A percentile compares a stretch with the other conserved stretches of the same genome.
phyloP scores from a whole-genome alignment of 2,888 invertebrate genomes.

The Harmothoe impar region DNA sequence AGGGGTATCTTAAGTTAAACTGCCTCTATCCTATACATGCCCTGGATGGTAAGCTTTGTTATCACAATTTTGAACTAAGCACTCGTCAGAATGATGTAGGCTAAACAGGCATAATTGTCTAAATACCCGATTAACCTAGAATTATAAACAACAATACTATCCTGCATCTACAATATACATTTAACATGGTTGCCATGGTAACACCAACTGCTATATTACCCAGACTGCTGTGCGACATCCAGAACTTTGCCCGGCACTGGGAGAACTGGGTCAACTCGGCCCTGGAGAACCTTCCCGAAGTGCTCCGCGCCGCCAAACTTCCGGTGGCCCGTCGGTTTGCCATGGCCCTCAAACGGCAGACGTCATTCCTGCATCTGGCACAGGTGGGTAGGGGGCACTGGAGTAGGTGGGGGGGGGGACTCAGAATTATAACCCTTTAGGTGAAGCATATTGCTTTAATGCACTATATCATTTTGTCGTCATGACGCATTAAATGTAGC shows the following conservation, averaged over 20 bases:
- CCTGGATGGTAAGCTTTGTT: too few relatives aligned
- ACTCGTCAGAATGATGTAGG: too few relatives aligned
- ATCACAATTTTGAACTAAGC: too few relatives aligned
- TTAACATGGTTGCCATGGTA: not conserved
- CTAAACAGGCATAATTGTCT: too few relatives aligned
- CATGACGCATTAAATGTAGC: too few relatives aligned
- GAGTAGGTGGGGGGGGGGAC: not conserved
- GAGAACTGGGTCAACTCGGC: conserved; percentile 82
- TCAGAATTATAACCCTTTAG: too few relatives aligned
- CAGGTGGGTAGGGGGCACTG: conserved; percentile 76
- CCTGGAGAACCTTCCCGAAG: conserved; percentile 81
- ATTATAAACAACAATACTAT: not conserved
- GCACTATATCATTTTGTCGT: too few relatives aligned
- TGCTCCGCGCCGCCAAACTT: conserved; percentile 78
- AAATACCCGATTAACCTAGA: too few relatives aligned
- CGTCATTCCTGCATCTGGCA: conserved; percentile 83
- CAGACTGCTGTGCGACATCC: conserved; percentile 82
- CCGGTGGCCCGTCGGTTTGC: conserved; percentile 81
- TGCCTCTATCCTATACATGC: too few relatives aligned
- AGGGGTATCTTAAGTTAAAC: too few relatives aligned
- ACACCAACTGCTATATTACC: conserved; percentile 30
- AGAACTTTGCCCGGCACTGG: conserved; percentile 83
- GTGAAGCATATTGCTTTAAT: too few relatives aligned
- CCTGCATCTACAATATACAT: not conserved
- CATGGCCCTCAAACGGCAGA: conserved; percentile 81